Evolutionary conservation across 2,797 vertebrate genomes (phyloP).

Genomic region (Nyctalus aviator): DNA sequence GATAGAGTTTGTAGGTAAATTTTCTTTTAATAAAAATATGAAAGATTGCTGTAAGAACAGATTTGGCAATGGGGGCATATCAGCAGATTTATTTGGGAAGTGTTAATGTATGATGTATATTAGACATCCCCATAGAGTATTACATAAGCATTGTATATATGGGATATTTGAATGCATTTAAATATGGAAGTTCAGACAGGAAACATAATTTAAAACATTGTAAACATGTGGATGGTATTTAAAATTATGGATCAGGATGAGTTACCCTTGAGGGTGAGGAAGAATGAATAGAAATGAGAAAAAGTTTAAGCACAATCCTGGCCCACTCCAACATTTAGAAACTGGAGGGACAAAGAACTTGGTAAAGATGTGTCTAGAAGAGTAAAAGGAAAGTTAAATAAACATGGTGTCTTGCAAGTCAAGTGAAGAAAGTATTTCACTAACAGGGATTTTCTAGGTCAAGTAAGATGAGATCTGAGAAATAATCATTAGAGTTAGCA

Average conservation of each 20-base stretch:
- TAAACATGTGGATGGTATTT: not conserved
- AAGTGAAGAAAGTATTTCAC: slow-evolving; percentile 7
- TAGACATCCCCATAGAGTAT: not conserved
- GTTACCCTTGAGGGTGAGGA: too few relatives aligned
- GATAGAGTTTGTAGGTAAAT: not conserved
- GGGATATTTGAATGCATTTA: not conserved
- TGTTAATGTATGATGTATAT: not conserved
- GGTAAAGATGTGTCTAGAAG: not conserved
- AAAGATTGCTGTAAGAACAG: not conserved
- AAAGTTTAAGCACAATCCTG: not conserved
- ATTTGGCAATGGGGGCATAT: not conserved
- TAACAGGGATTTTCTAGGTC: not conserved
- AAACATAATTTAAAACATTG: not conserved
- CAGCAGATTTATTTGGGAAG: not conserved
- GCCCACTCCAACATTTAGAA: not conserved
- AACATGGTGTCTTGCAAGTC: not conserved
- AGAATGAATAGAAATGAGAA: not conserved
- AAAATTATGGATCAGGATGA: not conserved
- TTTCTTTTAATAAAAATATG: not conserved
- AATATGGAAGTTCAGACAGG: not conserved
- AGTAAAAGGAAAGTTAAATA: not conserved
- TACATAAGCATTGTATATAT: not conserved
- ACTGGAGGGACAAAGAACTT: not conserved
- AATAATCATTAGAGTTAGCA: slow-evolving; percentile 8
- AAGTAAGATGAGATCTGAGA: not conserved